phyloP scores from a whole-genome alignment of 2,888 invertebrate species.

The Dynastes hyllus region DNA sequence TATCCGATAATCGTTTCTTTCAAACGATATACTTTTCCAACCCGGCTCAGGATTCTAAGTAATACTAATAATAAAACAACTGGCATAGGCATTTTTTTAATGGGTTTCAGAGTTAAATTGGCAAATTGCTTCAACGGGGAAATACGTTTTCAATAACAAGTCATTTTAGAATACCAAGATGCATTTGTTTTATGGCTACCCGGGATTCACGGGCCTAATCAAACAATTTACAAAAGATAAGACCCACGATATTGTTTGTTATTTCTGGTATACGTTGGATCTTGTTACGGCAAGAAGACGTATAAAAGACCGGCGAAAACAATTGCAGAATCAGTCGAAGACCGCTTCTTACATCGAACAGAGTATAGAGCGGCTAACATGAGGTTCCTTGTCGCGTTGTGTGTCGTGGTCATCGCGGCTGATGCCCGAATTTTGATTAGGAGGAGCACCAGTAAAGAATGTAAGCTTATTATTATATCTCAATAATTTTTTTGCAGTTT shows the following conservation, averaged over 20 bases:
- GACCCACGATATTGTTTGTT: neutral
- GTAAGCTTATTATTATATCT: constrained; percentile 51
- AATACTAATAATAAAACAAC: too few species aligned
- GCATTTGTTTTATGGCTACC: neutral
- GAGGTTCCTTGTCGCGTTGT: constrained; percentile 45
- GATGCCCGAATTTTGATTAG: constrained; percentile 52
- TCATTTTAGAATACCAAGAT: too few species aligned
- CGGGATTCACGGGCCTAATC: constrained; percentile 13
- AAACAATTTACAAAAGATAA: neutral
- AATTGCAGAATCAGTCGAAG: neutral
- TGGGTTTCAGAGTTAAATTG: too few species aligned
- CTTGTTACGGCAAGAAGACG: neutral
- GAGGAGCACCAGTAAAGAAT: constrained; percentile 56
- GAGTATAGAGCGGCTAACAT: constrained; percentile 28
- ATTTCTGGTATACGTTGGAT: constrained; percentile 20
- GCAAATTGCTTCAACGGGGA: too few species aligned
- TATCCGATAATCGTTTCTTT: too few species aligned
- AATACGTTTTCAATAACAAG: too few species aligned
- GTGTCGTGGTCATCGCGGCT: constrained; percentile 39
- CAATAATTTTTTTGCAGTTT: too few species aligned
- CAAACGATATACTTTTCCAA: too few species aligned
- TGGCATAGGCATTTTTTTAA: too few species aligned
- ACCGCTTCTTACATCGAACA: neutral
- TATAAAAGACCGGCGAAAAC: constrained; percentile 5
- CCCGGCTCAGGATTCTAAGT: too few species aligned